A percentile compares a stretch with the other conserved stretches of the same genome.
phyloP scores from a whole-genome alignment of 2,797 vertebrate genomes.

The Eutrigla gurnardus region DNA sequence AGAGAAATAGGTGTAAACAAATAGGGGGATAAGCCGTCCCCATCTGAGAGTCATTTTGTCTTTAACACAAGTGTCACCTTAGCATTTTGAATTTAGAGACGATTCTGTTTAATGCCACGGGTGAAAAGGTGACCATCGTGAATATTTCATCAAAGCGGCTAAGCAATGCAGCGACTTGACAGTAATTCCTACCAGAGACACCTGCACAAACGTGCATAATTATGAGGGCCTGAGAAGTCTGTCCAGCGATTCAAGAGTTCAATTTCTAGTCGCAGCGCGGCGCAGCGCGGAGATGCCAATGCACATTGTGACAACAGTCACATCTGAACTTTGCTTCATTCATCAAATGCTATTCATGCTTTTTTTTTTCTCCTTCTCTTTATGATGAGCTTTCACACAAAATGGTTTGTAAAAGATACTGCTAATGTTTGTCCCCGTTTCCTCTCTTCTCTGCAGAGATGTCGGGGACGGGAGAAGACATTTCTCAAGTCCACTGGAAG shows the following conservation, averaged over 20 bases:
- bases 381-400: not conserved
- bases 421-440: constrained; percentile 31
- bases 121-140: constrained; percentile 34
- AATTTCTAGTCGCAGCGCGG: constrained; percentile 31
- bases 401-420: not conserved
- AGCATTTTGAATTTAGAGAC: constrained; percentile 35
- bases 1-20: constrained; percentile 35
- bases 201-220: constrained; percentile 28
- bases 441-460: constrained; percentile 87
- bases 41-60: constrained; percentile 45
- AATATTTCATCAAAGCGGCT: constrained; percentile 48
- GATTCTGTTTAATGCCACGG: constrained; percentile 38
- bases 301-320: constrained; percentile 7
- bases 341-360: constrained; percentile 1
- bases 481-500: constrained; percentile 97
- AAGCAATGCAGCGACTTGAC: constrained; percentile 23
- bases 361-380: not conserved
- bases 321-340: constrained; percentile 23
- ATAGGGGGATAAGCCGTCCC: constrained; percentile 32
- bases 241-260: constrained; percentile 36
- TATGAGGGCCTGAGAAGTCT: constrained; percentile 30
- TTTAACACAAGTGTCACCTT: constrained; percentile 34
- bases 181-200: constrained; percentile 28
- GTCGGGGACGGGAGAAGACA: constrained; percentile 93
- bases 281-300: constrained; percentile 40